Evolutionary conservation across 2,888 invertebrate species (phyloP), one percentile per base, ranked within the genome.

Genomic region (Agrotis segetum): DNA sequence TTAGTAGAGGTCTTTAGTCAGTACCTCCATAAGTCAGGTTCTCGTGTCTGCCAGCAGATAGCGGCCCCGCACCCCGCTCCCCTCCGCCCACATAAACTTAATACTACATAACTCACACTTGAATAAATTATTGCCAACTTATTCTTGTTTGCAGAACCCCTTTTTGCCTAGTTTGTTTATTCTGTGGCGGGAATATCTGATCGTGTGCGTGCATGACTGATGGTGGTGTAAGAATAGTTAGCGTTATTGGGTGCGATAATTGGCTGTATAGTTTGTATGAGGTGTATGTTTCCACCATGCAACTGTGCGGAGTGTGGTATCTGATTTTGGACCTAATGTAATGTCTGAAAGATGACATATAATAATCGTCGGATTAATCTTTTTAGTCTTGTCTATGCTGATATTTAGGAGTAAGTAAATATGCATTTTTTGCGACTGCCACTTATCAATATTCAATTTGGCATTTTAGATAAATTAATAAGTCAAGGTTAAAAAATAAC

Each of bases 51-150:
- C 81, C 73, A 77, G 83, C 73, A 81, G 87, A 88, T 89, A 87
- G 84, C 86, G 81, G 84, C 87, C 89, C 89, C 86, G 88, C 85
- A 81, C 90, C 89, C 85, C 85, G 84, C 67, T 46, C 80, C 68
- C 80, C 79, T 59, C 84, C 90, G 83, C 91, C 93, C 91, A 94
- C 94, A 92, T 92, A 90, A 92, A 93, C 92, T 92, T 93, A 91
- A 92, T 93, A 92, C 91, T 88, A 92, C 90, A 93, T 95, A 94
- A 95, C 91, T 95, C 94, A 93, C 92, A 88, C 88, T 88, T 87
- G 92, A 92, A 93, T 95, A 94, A 95, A 89, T 93, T 93, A 94
- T 94, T 91, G 90, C 92, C 88, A 90, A 92, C 91, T 92, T 93
- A 93, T 92, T 92, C 90, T 90, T 91, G 90, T 90, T 90, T 91